These are phyloP conservation scores for Gymnocheta viridis DNA, from an alignment of 2,888 invertebrate genomes.

Conservation along the genomic window DNA sequence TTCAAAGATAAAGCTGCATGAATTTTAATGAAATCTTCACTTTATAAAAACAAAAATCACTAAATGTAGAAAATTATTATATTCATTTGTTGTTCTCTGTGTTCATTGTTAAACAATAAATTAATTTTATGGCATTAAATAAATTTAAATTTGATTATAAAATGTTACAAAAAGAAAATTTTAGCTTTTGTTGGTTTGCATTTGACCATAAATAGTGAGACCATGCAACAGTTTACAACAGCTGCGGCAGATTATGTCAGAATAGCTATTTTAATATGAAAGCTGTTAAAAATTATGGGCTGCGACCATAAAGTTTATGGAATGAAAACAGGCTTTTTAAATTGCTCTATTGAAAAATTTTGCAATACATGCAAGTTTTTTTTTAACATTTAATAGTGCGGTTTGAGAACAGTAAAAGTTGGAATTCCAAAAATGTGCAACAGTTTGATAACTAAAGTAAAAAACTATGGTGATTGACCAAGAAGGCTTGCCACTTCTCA, in stretches of 20 bases:
- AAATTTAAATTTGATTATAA: constrained; percentile 40
- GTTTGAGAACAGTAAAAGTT: no score
- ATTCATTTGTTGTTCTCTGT: not conserved
- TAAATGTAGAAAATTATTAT: not conserved
- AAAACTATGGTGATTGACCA: no score
- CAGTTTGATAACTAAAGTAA: no score
- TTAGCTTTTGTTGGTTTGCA: not conserved
- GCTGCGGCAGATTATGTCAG: not conserved
- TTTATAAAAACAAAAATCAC: not conserved
- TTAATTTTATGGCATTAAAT: constrained; percentile 54
- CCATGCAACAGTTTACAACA: constrained; percentile 20
- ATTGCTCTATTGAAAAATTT: no score
- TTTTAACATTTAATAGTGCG: no score
- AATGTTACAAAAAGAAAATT: constrained; percentile 32
- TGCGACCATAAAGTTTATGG: no score
- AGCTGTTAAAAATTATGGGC: not conserved
- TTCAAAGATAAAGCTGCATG: not conserved
- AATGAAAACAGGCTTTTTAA: no score
- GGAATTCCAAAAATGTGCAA: no score
- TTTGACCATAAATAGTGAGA: not conserved
- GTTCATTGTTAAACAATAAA: constrained; percentile 29
- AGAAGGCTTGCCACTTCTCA: no score
- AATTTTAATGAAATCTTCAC: not conserved
- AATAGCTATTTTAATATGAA: not conserved
- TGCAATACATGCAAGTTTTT: no score